Evolutionary conservation across 2,888 invertebrate genomes (phyloP).

Genomic region (Aethes cnicana): DNA sequence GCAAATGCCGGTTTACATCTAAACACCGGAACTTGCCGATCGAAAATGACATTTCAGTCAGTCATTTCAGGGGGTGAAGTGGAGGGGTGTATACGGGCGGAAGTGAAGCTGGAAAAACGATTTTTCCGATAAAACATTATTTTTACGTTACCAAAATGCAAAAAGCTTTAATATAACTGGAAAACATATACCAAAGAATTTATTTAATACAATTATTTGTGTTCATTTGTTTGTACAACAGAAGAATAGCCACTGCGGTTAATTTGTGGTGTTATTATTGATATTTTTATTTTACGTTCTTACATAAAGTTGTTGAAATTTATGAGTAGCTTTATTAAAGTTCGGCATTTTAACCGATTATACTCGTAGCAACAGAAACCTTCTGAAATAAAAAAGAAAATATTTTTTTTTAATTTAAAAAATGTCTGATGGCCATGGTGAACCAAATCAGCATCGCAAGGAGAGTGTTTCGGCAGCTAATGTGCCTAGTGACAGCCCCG

Average conservation of each 20-base stretch:
- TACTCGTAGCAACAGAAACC: neutral
- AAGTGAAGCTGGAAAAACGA: slow-evolving; percentile 48
- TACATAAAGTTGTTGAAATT: slow-evolving; percentile 29
- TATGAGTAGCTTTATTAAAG: slow-evolving; percentile 30
- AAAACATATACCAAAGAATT: slow-evolving; percentile 34
- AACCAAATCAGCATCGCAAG: slow-evolving; percentile 62
- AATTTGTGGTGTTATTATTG: slow-evolving; percentile 56
- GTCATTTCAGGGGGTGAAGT: slow-evolving; percentile 51
- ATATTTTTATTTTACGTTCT: slow-evolving; percentile 47
- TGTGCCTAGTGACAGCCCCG: slow-evolving; percentile 87
- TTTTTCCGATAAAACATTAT: slow-evolving; percentile 55
- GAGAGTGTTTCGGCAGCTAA: slow-evolving; percentile 71
- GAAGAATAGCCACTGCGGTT: slow-evolving; percentile 43
- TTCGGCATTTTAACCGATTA: slow-evolving; percentile 19
- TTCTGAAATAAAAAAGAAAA: slow-evolving; percentile 6
- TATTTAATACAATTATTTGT: slow-evolving; percentile 22
- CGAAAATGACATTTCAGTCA: slow-evolving; percentile 67
- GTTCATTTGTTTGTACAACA: slow-evolving; percentile 25
- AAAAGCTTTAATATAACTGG: slow-evolving; percentile 40
- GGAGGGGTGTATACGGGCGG: slow-evolving; percentile 48
- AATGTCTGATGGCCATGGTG: slow-evolving; percentile 72
- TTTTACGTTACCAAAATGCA: slow-evolving; percentile 48
- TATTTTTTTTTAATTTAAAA: slow-evolving; percentile 31
- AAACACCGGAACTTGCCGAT: slow-evolving; percentile 49
- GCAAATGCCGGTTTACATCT: slow-evolving; percentile 17